Evolutionary conservation across 2,797 vertebrate species (phyloP), one percentile per base, ranked within the genome.

Genomic region (Pseudochirops corinnae): DNA sequence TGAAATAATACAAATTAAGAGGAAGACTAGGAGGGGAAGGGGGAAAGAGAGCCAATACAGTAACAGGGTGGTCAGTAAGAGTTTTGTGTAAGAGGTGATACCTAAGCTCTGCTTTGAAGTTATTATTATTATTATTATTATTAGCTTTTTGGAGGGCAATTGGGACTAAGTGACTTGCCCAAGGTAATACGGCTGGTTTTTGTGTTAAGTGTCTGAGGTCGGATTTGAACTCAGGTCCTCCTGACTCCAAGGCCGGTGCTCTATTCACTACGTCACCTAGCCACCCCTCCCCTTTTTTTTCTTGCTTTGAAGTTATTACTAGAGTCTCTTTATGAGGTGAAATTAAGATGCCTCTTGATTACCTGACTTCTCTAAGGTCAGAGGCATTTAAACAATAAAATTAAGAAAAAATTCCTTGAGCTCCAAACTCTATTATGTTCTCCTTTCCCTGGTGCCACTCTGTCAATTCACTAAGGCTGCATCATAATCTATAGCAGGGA

Each of bases 371-470:
- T 94, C 96, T 97, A 94, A 97, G 97, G 95, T 94, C 96, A 94
- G 94, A 97, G 87, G 58, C 82, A 95, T 97, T 90, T 93, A 96
- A 98, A 95, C 97, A 95, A 97, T 95, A 93, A 92, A 96, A 96
- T 94, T 97, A 60, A 97, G 96, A 95, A 96, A 96, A 96, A 95
- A 96, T 96, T 94, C 91, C 87, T 93, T 93, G 91, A 94, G 74
- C 91, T 98, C 97, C 95, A 55, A 55, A 94, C 96, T 94, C 94
- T 94, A 95, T 94, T 94, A 97, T 97, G 93, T 93, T 97, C 96
- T 96, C 95, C 95, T 96, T 94, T 97, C 97, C n/a, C n/a, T 46
- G 97, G 96, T 96, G 97, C 31, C 93, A 58, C 62, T 94, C 95
- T 58, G 95, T 95, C 50, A 93, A 82, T 96, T 95, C 96, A 91